Evolutionary conservation across 2,888 invertebrate genomes (phyloP).

Genomic region (Cephonodes hylas): DNA sequence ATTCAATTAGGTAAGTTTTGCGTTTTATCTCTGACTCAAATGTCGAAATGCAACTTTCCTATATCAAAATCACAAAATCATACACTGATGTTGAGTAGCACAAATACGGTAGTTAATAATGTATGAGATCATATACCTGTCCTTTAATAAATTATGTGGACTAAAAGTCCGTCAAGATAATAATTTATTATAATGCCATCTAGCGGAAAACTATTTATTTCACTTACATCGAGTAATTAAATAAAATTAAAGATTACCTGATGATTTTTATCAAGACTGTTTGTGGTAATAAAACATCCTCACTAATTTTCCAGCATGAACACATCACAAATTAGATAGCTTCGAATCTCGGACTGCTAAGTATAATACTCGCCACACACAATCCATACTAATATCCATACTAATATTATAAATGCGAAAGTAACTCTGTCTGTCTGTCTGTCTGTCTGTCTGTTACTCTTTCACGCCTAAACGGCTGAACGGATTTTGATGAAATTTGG

Average conservation of each 20-base stretch:
- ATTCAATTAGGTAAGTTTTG: not conserved
- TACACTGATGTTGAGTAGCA: too few species aligned
- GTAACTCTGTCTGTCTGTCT: too few species aligned
- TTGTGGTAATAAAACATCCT: not conserved
- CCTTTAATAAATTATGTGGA: not conserved
- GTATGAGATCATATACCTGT: not conserved
- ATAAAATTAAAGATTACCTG: not conserved
- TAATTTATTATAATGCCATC: not conserved
- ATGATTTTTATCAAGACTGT: not conserved
- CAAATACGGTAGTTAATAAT: not conserved
- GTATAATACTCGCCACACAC: not conserved
- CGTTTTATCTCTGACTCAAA: not conserved
- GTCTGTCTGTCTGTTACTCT: too few species aligned
- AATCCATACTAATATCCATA: too few species aligned
- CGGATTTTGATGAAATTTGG: too few species aligned
- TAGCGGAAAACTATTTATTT: not conserved
- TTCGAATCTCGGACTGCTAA: not conserved
- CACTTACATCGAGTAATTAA: not conserved
- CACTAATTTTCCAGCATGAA: not conserved
- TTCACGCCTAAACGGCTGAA: too few species aligned
- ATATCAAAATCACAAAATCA: not conserved
- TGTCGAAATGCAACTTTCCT: not conserved
- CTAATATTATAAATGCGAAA: too few species aligned
- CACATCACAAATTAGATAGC: not conserved
- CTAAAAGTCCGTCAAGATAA: not conserved